Percentiles rank a stretch among this genome's conserved stretches.
These are phyloP conservation scores for Synanthedon andrenaeformis DNA, from an alignment of 2,888 invertebrate species.

Conservation along the genomic window DNA sequence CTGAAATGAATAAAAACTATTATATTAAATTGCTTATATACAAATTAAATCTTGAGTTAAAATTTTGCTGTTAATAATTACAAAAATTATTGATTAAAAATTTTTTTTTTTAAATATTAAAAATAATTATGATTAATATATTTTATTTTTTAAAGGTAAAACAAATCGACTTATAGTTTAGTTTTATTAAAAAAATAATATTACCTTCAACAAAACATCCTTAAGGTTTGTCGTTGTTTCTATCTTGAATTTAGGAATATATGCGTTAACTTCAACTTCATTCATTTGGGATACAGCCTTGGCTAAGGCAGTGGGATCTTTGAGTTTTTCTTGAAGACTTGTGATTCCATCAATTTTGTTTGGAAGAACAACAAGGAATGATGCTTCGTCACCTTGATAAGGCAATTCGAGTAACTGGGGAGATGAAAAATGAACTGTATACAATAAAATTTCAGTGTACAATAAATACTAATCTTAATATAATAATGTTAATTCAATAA, in stretches of 20 bases:
- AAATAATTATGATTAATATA: no score
- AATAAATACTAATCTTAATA: not conserved
- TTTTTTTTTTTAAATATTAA: no score
- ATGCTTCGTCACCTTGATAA: conserved; percentile 75
- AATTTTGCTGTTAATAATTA: not conserved
- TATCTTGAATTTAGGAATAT: conserved; percentile 83
- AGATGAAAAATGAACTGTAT: conserved; percentile 8
- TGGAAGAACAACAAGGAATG: conserved; percentile 81
- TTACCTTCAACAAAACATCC: conserved; percentile 71
- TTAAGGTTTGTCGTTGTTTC: conserved; percentile 77
- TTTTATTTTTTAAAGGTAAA: no score
- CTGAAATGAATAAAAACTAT: conserved; percentile 16
- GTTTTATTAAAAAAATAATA: conserved; percentile 4
- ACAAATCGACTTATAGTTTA: no score
- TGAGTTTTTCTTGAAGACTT: conserved; percentile 71
- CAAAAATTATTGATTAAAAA: no score
- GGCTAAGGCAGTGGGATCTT: conserved; percentile 38
- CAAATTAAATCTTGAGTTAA: not conserved
- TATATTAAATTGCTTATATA: not conserved
- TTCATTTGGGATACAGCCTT: conserved; percentile 50
- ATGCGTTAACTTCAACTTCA: conserved; percentile 68
- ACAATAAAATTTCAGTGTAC: not conserved
- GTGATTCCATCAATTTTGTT: conserved; percentile 74
- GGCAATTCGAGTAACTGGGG: conserved; percentile 76
- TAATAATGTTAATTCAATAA: not conserved